Base-by-base conservation (phyloP, 2,888 invertebrate species). In the Carabus problematicus region DNA sequence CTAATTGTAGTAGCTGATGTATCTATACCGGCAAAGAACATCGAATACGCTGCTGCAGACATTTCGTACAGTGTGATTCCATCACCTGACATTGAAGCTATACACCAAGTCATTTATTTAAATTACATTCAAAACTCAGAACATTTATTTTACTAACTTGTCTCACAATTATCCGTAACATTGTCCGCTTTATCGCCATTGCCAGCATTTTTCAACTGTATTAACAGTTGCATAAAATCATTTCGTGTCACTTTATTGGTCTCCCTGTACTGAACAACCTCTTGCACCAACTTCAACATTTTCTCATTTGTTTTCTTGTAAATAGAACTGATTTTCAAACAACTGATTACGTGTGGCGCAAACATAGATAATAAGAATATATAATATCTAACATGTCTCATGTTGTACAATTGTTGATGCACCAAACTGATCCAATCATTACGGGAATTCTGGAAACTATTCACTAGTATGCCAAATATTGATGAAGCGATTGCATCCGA, bases 211-310 rank as follows among this genome's bases (percentile, higher is more conserved):
- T 76, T 77, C 19, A 79, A 64, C 59, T 78, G 74, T 66, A 80
- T 77, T 70, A 80, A 70, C 14, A 79, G 64, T 59, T 80, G 76
- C 69, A 80, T 73, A 68, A 80, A 79, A 71, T 81, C 81, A 39
- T 75, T 75, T 45, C 79, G 72, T 29, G 74, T 73, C 11, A 77
- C 72, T 45, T 77, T 76, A 40, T 75, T 76, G 8, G 71, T 64
- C 69, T 78, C 76, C 42, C 81, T 73, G 55, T 76, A 73, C 8
- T 74, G 2, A 29, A 29, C 29, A 29, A 64, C 64, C 40, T 64
- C 64, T 42, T 54, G 40, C 11, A 64, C 64, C 18, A 64, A n/a
- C 16, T 64, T 43, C 11, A 64, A 54, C 11, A 54, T 40, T 42
- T 55, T 40, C 41, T 18, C 39, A 29, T 64, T 64, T 0, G 64